phyloP scores from a whole-genome alignment of 2,797 vertebrate species.

The Urophycis tenuis region DNA sequence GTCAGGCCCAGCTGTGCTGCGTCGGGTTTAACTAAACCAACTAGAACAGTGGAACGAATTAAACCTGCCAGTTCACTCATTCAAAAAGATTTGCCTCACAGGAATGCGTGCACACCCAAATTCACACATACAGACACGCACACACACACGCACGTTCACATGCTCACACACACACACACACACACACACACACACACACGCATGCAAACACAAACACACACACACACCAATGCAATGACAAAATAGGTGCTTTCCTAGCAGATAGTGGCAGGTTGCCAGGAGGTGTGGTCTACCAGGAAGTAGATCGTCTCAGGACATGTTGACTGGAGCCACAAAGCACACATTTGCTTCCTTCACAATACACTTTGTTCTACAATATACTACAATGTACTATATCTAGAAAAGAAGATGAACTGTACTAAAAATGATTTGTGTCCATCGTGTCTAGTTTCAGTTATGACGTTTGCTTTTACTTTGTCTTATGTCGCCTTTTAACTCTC shows the following conservation, averaged over 20 bases:
- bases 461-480: conserved; percentile 54
- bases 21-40: background rate
- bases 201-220: no score
- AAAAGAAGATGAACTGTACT: background rate
- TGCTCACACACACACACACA: no score
- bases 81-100: background rate
- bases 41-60: background rate
- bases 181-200: no score
- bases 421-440: background rate
- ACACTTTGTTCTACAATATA: no score
- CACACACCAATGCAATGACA: background rate
- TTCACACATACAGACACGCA: background rate
- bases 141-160: background rate
- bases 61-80: background rate
- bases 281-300: conserved; percentile 20
- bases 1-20: conserved; percentile 1
- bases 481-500: conserved; percentile 21
- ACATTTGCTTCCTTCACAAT: background rate
- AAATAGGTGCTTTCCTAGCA: conserved; percentile 26
- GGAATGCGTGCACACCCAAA: conserved; percentile 20
- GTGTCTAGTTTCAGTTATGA: background rate
- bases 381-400: no score
- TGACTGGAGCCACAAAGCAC: background rate
- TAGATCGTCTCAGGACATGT: background rate
- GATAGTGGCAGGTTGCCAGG: conserved; percentile 19